Evolutionary conservation across 2,797 vertebrate genomes (phyloP), one percentile per base, ranked within the genome.

Genomic region (Capromys pilorides): DNA sequence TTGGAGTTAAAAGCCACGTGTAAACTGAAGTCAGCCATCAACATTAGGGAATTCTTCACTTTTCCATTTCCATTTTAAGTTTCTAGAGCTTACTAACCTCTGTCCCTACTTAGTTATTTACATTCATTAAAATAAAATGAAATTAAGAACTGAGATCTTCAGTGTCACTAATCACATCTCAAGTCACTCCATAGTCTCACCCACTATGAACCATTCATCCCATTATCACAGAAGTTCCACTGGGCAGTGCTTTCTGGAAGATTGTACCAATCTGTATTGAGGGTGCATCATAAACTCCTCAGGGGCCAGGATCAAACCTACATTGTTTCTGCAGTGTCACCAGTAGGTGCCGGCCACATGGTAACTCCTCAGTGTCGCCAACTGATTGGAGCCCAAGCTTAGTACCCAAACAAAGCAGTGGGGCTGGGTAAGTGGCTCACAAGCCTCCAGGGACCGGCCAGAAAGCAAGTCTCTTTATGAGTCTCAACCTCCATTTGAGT

Each of bases 81-180:
- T 84, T 87, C 54, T 86, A 82, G 83, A 82, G 79, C 19, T 89
- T 64, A 75, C 49, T 90, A 82, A 51, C 77, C 59, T 62, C 59
- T 86, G 33, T 31, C 36, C 81, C 54, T 11, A 82, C 1, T 6
- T 45, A 88, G 67, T 62, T 79, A 62, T 83, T 67, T 77, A 86
- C 88, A 57, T 39, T 89, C 79, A 83, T 93, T 90, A 80, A 88
- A 90, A 73, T 90, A 5, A 96, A 91, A 62, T 51, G 22, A 71
- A 80, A 80, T 90, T 85, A 86, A 93, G 77, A 87, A 66, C 49
- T 75, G n/a, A 86, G 51, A 45, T 82, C 67, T 57, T 86, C 51
- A 21, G 33, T 51, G 49, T 95, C 91, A 69, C 28, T 85, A 57
- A 45, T 24, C 24, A 75, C 51, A 59, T 69, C 90, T 73, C 36